Evolutionary conservation across 2,888 invertebrate genomes (phyloP), one percentile per base, ranked within the genome.

Genomic region (Pristionchus fissidentatus): DNA sequence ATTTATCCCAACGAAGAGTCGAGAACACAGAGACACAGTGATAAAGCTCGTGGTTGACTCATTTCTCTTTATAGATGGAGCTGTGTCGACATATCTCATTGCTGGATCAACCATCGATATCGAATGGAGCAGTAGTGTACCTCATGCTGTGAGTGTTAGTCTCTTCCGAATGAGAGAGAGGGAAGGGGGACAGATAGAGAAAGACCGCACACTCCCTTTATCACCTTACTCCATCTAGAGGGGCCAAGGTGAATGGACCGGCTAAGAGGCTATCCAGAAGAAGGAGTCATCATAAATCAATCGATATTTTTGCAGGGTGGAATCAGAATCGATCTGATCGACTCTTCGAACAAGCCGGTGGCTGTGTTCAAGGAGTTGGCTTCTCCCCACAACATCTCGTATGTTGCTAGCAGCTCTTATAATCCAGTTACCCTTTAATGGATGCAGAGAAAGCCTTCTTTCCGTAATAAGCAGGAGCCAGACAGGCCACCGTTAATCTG

Each of bases 71-170:
- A n/a, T n/a, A 49, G 66, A 49, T 8, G 80, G 43, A 60, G 32
- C 46, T 95, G 92, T 35, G 26, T 70, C 66, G 5, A 82, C 82
- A 19, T 66, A 66, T 70, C 82, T 82, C 7, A 10, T 66, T 79
- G 84, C 96, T 29, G 97, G 97, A 83, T 95, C 96, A 86, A 95
- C 95, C 86, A 95, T 97, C 92, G 97, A 96, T 93, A 95, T 97
- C 78, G 95, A 96, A 86, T 97, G 97, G 97, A 97, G 97, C 93
- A 94, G 97, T 90, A 96, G 97, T 19, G 97, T 97, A 93, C 96
- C 97, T 7, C 97, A 97, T 92, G 94, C 95, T 94, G 96, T 96
- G 94, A 95, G 95, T 94, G 32, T 19, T 78, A 52, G n/a, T n/a
- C 38, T 66, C 32, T 38, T 38, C n/a, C 38, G 73, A 32, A n/a